Conservation (phyloP, 2,888 invertebrate genomes). For the Ophion ventricosus region DNA sequence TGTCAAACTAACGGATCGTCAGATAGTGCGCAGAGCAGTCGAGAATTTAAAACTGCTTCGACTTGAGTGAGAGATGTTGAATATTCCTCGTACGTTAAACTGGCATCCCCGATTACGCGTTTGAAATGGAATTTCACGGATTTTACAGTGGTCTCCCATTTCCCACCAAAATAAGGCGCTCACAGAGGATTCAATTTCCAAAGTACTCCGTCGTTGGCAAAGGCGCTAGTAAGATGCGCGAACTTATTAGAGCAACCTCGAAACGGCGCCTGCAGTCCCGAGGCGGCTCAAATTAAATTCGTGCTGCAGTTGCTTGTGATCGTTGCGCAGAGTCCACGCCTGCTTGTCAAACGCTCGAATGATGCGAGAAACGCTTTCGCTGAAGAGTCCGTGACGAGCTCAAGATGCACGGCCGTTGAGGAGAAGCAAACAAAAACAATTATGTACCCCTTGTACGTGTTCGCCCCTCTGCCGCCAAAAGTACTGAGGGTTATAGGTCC, state of each 20-base stretch:
- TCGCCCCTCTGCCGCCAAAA: constrained; percentile 29
- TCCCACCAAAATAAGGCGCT: neutral
- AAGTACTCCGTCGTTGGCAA: neutral
- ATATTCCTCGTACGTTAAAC: no score
- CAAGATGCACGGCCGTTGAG: constrained; percentile 68
- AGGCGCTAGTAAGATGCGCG: neutral
- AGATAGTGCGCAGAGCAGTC: constrained; percentile 70
- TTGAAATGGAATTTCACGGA: constrained; percentile 71
- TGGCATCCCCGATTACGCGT: no score
- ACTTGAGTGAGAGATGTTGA: constrained; percentile 69
- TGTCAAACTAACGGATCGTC: constrained; percentile 68
- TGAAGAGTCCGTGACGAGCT: constrained; percentile 65
- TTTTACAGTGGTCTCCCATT: constrained; percentile 72
- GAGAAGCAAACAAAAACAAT: constrained; percentile 68
- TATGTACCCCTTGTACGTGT: constrained; percentile 63
- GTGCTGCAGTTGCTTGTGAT: constrained; percentile 2
- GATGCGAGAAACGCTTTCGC: no score
- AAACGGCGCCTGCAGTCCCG: neutral
- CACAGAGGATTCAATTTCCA: constrained; percentile 2
- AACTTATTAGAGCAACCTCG: neutral
- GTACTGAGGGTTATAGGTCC: constrained; percentile 54
- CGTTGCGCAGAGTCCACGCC: constrained; percentile 61
- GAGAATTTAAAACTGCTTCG: constrained; percentile 71
- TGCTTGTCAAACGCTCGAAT: constrained; percentile 67
- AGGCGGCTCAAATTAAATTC: neutral